phyloP scores from a whole-genome alignment of 1,140 invertebrate genomes.

The Vanessa atalanta region DNA sequence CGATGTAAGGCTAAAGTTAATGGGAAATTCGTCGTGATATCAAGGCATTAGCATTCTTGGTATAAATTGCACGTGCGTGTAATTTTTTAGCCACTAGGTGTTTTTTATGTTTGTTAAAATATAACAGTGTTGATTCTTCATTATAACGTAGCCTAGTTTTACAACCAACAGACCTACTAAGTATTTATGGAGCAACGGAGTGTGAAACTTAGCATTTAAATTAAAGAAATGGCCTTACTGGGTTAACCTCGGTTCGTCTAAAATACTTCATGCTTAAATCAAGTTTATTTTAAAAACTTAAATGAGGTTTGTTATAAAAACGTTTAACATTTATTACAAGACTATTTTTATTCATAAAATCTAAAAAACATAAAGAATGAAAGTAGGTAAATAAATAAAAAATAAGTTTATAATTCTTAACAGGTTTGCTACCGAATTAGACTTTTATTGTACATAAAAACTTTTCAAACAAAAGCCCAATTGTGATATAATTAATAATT shows the following conservation, averaged over 20 bases:
- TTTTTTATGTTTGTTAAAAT: constrained; percentile 39
- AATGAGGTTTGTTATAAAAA: neutral
- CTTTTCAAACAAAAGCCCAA: too few species aligned
- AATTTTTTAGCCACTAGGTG: constrained; percentile 21
- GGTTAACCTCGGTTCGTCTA: constrained; percentile 8
- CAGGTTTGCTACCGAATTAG: too few species aligned
- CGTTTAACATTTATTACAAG: neutral
- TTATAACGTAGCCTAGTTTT: constrained; percentile 37
- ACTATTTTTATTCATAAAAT: neutral
- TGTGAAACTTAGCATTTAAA: constrained; percentile 36
- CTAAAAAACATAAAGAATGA: too few species aligned
- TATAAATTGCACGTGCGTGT: constrained; percentile 24
- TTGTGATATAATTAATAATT: too few species aligned
- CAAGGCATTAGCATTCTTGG: constrained; percentile 26
- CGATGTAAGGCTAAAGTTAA: neutral
- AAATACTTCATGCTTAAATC: constrained; percentile 1
- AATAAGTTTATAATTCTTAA: too few species aligned
- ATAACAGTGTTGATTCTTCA: constrained; percentile 34
- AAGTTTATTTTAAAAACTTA: neutral
- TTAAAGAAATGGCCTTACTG: constrained; percentile 33
- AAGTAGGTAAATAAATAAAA: too few species aligned
- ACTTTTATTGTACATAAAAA: too few species aligned
- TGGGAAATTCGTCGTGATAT: constrained; percentile 9
- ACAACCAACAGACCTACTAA: constrained; percentile 20
- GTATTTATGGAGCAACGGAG: constrained; percentile 26